phyloP scores from a whole-genome alignment of 1,140 invertebrate genomes.

The Anagrus nilaparvatae region DNA sequence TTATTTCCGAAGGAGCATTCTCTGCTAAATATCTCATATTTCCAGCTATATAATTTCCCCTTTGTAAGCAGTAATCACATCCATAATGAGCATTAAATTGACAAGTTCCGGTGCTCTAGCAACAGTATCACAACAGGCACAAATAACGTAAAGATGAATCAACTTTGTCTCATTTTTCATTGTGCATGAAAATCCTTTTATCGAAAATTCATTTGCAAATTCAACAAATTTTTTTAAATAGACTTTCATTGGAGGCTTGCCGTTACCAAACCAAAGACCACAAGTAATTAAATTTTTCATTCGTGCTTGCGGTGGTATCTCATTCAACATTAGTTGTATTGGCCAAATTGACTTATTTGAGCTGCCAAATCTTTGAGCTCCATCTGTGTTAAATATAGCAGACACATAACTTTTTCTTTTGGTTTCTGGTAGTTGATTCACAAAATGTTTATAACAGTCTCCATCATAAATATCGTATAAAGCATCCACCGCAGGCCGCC shows the following conservation, averaged over 20 bases:
- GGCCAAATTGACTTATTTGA: conserved; percentile 12
- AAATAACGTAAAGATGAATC: conserved; percentile 1
- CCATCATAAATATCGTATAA: conserved; percentile 12
- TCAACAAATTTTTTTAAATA: conserved; percentile 6
- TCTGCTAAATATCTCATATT: conserved; percentile 3
- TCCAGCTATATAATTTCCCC: conserved; percentile 1
- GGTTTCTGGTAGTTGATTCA: conserved; percentile 3
- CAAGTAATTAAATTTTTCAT: not conserved
- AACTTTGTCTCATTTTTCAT: not conserved
- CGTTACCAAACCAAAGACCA: conserved; percentile 7
- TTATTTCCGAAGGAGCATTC: not conserved
- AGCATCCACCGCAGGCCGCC: not conserved
- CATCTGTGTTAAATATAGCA: conserved; percentile 9
- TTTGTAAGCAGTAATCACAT: conserved; percentile 7
- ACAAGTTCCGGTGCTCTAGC: conserved; percentile 3
- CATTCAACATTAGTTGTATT: conserved; percentile 10
- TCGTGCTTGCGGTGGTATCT: conserved; percentile 6
- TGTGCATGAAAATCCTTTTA: not conserved
- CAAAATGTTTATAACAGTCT: conserved; percentile 6
- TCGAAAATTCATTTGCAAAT: not conserved
- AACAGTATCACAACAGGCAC: conserved; percentile 2
- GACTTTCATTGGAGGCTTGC: conserved; percentile 9
- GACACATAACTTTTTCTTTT: conserved; percentile 9
- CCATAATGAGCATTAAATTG: conserved; percentile 13
- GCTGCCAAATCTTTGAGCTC: conserved; percentile 7